Conservation (phyloP, 2,797 vertebrate species). For the Heterohyrax brucei region DNA sequence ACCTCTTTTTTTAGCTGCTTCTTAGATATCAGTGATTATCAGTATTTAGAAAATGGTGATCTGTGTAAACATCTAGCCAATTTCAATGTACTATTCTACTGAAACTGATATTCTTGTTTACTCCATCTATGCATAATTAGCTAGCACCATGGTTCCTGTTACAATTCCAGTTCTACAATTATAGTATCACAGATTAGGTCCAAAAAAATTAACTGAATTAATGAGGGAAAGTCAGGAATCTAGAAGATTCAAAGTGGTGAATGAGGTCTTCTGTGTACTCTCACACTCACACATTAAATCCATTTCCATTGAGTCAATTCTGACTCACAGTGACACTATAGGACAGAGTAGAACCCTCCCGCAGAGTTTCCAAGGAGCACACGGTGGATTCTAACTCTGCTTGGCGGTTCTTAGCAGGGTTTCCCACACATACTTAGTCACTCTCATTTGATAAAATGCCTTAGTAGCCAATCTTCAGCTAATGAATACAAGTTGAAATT, state of each 20-base stretch:
- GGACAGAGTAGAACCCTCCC: too few relatives aligned
- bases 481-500: slow-evolving; percentile 5
- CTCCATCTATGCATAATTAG: not conserved
- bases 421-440: not conserved
- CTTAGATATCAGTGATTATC: not conserved
- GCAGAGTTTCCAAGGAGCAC: too few relatives aligned
- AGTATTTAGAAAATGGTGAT: not conserved
- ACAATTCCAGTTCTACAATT: not conserved
- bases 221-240: slow-evolving; percentile 39
- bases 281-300: not conserved
- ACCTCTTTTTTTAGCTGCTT: not conserved
- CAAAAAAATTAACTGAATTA: not conserved
- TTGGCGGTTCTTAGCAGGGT: too few relatives aligned
- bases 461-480: not conserved
- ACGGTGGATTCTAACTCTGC: too few relatives aligned
- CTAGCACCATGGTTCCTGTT: not conserved
- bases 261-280: not conserved
- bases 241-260: slow-evolving; percentile 25
- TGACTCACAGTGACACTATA: too few relatives aligned
- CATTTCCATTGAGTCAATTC: too few relatives aligned
- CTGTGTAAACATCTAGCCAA: not conserved
- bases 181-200: not conserved
- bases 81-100: not conserved
- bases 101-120: not conserved
- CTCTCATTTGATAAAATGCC: not conserved